Evolutionary conservation across 2,888 invertebrate genomes (phyloP).

Genomic region (Trichacis sp.): DNA sequence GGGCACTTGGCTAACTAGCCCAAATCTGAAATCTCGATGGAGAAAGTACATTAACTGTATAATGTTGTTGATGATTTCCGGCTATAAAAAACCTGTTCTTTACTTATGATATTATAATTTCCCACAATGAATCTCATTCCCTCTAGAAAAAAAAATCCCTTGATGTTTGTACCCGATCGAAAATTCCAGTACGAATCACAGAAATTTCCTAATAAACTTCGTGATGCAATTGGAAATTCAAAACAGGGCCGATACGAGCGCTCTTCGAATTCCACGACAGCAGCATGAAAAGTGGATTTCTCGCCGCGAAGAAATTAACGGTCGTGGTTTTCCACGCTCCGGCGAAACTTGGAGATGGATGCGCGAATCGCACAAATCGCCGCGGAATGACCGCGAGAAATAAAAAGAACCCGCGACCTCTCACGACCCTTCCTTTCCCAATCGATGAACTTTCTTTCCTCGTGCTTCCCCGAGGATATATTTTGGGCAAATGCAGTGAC

Average conservation of each 20-base stretch:
- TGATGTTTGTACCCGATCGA: not conserved
- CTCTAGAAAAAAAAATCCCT: too few relatives aligned
- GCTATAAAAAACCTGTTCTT: too few relatives aligned
- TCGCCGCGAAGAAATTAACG: constrained; percentile 19
- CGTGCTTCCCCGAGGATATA: constrained; percentile 12
- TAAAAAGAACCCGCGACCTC: not conserved
- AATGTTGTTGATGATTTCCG: too few relatives aligned
- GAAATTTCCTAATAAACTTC: constrained; percentile 22
- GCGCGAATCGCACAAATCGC: constrained; percentile 24
- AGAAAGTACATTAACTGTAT: too few relatives aligned
- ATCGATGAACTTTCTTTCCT: not conserved
- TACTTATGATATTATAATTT: too few relatives aligned
- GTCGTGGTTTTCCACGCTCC: constrained; percentile 38
- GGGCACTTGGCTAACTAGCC: too few relatives aligned
- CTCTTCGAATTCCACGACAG: constrained; percentile 42
- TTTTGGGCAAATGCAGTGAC: constrained; percentile 10
- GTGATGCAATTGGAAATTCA: constrained; percentile 47
- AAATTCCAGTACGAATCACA: not conserved
- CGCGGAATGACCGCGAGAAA: constrained; percentile 23
- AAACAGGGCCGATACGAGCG: constrained; percentile 42
- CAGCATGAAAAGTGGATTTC: constrained; percentile 22
- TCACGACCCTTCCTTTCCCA: not conserved
- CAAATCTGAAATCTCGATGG: too few relatives aligned
- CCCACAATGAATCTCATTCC: too few relatives aligned
- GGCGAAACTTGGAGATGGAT: constrained; percentile 17